phyloP scores from a whole-genome alignment of 2,797 vertebrate genomes.

The Tragopan temminckii region DNA sequence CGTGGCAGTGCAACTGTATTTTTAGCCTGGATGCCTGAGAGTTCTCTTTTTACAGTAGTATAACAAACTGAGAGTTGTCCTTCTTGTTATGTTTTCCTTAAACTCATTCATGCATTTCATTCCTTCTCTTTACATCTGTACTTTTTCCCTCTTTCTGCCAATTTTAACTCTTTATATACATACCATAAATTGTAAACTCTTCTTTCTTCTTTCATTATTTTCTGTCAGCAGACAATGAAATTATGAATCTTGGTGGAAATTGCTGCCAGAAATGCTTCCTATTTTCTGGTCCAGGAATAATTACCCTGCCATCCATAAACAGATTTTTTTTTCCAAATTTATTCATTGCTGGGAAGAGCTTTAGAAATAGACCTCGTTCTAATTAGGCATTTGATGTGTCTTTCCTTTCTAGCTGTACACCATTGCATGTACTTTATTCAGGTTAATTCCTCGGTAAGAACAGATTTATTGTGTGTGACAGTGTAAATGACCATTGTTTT shows the following conservation, averaged over 20 bases:
- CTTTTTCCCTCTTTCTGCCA: background rate
- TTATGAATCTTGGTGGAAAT: background rate
- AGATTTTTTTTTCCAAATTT: background rate
- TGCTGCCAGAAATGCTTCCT: background rate
- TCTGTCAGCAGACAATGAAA: background rate
- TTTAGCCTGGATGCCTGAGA: background rate
- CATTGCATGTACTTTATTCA: background rate
- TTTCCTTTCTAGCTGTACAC: background rate
- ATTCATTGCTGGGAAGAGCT: background rate
- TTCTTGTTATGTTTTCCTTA: background rate
- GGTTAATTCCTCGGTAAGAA: background rate
- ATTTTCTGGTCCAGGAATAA: background rate
- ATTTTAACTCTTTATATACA: background rate
- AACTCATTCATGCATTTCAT: background rate
- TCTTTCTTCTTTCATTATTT: background rate
- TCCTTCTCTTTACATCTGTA: background rate
- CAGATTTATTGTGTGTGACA: background rate
- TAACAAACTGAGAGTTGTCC: background rate
- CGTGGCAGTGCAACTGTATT: background rate
- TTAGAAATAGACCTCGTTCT: background rate
- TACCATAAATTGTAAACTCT: background rate
- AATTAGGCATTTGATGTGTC: background rate
- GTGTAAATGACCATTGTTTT: background rate
- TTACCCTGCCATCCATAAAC: background rate
- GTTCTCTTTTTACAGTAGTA: background rate